Evolutionary conservation across 2,113 vertebrate genomes (phyloP).

Genomic region (Conger conger): DNA sequence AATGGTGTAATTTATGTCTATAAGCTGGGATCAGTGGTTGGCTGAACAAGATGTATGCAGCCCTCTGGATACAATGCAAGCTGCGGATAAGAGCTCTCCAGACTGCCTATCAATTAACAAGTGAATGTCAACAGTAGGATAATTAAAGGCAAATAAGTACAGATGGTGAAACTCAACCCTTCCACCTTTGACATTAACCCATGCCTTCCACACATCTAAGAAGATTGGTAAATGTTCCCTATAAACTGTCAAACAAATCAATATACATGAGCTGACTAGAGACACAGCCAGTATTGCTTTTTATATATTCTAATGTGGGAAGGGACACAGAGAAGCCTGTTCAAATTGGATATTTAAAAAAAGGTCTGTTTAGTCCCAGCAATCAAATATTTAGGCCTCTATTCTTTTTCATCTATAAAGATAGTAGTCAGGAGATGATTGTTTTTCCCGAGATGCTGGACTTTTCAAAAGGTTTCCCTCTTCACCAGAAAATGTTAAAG

Average conservation of each 20-base stretch:
- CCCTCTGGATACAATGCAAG: slow-evolving; percentile 28
- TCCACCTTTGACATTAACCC: slow-evolving; percentile 19
- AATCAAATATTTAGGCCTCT: no score
- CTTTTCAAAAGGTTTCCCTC: no score
- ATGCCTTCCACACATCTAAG: not conserved
- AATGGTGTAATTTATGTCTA: slow-evolving; percentile 28
- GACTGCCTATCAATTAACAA: slow-evolving; percentile 45
- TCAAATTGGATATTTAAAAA: no score
- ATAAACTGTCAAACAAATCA: not conserved
- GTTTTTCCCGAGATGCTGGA: no score
- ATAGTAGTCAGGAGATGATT: no score
- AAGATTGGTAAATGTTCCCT: not conserved
- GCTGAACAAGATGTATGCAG: slow-evolving; percentile 16
- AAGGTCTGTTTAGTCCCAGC: no score
- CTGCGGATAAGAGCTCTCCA: slow-evolving; percentile 26
- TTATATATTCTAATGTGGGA: not conserved
- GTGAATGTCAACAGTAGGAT: slow-evolving; percentile 43
- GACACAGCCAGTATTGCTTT: not conserved
- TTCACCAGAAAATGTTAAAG: no score
- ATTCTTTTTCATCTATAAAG: no score
- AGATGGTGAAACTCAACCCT: slow-evolving; percentile 46
- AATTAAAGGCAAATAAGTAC: slow-evolving; percentile 48
- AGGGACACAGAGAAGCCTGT: no score
- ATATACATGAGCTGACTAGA: not conserved
- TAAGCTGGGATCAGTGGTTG: slow-evolving; percentile 1